Percentiles rank a stretch among this genome's conserved stretches.
phyloP scores from a whole-genome alignment of 2,113 vertebrate genomes.

The Triplophysa siluroides region DNA sequence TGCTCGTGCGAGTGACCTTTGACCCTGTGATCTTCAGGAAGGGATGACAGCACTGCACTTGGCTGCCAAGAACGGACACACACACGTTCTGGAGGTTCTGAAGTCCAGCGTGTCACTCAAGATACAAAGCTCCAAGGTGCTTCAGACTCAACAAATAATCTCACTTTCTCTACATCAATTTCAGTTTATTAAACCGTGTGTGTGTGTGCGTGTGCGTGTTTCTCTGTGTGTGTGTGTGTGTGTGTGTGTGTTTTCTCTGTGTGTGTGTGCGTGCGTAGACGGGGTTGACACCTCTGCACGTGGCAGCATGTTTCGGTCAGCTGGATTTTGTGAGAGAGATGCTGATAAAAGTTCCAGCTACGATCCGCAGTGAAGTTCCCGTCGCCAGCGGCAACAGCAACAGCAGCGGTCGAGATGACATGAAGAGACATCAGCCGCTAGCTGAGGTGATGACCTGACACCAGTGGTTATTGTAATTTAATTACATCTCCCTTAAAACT shows the following conservation, averaged over 20 bases:
- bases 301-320: slow-evolving; percentile 61
- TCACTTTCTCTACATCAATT: not conserved
- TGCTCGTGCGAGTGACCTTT: not conserved
- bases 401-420: slow-evolving; percentile 14
- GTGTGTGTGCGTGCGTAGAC: slow-evolving; percentile 52
- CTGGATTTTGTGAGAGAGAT: slow-evolving; percentile 65
- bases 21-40: slow-evolving; percentile 55
- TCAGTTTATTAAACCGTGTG: not conserved
- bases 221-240: slow-evolving; percentile 16
- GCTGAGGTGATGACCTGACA: slow-evolving; percentile 53
- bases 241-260: not conserved
- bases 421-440: slow-evolving; percentile 15
- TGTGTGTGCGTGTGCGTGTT: slow-evolving; percentile 14
- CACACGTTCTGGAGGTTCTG: slow-evolving; percentile 62
- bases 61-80: slow-evolving; percentile 64
- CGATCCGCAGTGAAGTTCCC: slow-evolving; percentile 51
- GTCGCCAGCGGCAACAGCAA: not conserved
- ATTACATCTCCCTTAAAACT: too few relatives aligned
- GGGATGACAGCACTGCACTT: slow-evolving; percentile 67
- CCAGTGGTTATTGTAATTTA: too few relatives aligned
- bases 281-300: slow-evolving; percentile 62
- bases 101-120: slow-evolving; percentile 62
- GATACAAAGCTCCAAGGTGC: slow-evolving; percentile 65
- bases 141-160: not conserved
- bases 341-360: slow-evolving; percentile 58